phyloP scores from a whole-genome alignment of 2,797 vertebrate genomes.

The Percopsis omiscomaycus region DNA sequence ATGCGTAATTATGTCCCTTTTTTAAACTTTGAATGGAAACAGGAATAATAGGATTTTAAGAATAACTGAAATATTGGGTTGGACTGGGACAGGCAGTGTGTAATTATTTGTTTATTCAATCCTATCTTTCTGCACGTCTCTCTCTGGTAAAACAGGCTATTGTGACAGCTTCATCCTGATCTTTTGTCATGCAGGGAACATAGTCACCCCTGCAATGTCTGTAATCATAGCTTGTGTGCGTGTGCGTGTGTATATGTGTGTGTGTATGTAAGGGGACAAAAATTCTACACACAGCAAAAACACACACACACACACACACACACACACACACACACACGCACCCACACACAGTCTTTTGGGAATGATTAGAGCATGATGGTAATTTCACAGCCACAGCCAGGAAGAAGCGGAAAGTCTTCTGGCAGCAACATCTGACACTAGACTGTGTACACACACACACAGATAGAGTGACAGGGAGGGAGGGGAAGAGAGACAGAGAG shows the following conservation, averaged over 20 bases:
- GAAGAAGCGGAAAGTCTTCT: constrained; percentile 43
- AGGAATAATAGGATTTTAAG: constrained; percentile 44
- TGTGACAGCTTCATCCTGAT: constrained; percentile 3
- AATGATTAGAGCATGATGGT: constrained; percentile 51
- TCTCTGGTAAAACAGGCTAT: constrained; percentile 14
- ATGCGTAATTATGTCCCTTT: constrained; percentile 53
- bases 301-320: constrained; percentile 12
- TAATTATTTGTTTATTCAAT: constrained; percentile 51
- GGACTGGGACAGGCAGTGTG: constrained; percentile 25
- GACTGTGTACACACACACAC: constrained; percentile 34
- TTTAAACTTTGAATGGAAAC: constrained; percentile 1
- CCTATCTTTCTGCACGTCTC: constrained; percentile 28
- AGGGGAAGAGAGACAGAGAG: not conserved
- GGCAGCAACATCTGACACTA: constrained; percentile 42
- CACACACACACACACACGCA: constrained; percentile 9
- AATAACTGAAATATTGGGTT: constrained; percentile 19
- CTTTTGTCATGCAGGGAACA: constrained; percentile 66
- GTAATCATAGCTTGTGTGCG: constrained; percentile 57
- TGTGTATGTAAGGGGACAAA: constrained; percentile 43
- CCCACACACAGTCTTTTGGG: constrained; percentile 29
- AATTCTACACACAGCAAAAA: constrained; percentile 28
- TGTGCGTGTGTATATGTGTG: constrained; percentile 47
- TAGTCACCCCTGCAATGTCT: constrained; percentile 70
- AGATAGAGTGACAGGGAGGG: not conserved
- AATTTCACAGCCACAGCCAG: constrained; percentile 43